Evolutionary conservation across 2,888 invertebrate species (phyloP).

Genomic region (Ceriagrion tenellum): DNA sequence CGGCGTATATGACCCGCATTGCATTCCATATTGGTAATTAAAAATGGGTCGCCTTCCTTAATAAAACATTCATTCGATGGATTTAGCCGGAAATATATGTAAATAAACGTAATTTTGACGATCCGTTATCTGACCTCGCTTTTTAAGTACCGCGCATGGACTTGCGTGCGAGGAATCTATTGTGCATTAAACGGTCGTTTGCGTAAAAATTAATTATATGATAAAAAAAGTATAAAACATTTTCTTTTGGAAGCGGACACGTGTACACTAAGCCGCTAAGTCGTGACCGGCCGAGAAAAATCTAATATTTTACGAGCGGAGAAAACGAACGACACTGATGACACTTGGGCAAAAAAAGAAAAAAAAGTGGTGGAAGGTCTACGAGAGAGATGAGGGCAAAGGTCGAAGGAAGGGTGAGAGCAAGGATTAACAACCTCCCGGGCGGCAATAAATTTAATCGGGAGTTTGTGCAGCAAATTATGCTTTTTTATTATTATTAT

Average conservation of each 20-base stretch:
- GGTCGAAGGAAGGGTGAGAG: neutral
- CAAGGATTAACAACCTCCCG: neutral
- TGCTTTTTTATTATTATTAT: slow-evolving; percentile 14
- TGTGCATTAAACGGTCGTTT: neutral
- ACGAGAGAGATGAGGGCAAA: neutral
- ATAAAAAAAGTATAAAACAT: neutral
- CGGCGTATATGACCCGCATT: neutral
- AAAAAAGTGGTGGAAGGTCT: neutral
- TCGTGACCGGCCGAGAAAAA: neutral
- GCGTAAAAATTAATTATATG: neutral
- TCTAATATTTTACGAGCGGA: neutral
- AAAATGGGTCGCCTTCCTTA: neutral
- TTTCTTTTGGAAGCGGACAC: neutral
- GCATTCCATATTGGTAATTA: neutral
- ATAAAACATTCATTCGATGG: neutral
- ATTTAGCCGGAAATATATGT: neutral
- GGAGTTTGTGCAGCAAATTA: neutral
- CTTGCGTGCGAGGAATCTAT: neutral
- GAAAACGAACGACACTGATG: slow-evolving; percentile 6
- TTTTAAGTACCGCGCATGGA: neutral
- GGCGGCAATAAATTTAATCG: neutral
- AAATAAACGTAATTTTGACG: neutral
- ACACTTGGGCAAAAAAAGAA: neutral
- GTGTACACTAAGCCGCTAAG: neutral
- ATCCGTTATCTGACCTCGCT: neutral